Conservation (phyloP, 2,888 invertebrate genomes). For the Harmothoe impar region DNA sequence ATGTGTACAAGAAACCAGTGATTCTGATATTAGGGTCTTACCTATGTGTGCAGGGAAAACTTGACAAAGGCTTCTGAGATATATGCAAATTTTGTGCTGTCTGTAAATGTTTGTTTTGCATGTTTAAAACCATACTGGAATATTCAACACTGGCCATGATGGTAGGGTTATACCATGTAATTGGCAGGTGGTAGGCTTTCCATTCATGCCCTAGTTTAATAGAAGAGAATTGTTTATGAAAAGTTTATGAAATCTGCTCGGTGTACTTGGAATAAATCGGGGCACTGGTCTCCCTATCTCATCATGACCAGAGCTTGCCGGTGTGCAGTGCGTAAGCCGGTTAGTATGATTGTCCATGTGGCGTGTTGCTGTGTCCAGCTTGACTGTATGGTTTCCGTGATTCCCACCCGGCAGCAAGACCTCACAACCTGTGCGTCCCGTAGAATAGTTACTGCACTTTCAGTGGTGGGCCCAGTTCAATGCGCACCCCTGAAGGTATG, state of each 20-base stretch:
- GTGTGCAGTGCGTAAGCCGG: too few species aligned
- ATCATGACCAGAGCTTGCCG: too few species aligned
- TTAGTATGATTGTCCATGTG: background rate
- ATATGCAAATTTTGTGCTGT: constrained; percentile 30
- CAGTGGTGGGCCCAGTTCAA: background rate
- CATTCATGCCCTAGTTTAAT: too few species aligned
- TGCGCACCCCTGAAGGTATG: background rate
- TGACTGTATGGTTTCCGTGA: constrained; percentile 1
- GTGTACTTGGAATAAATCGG: too few species aligned
- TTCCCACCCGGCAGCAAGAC: constrained; percentile 14
- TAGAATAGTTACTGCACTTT: background rate
- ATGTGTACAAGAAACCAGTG: constrained; percentile 11
- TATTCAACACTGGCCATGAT: too few species aligned
- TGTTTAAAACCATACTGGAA: background rate
- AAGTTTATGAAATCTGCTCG: too few species aligned
- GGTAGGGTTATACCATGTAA: too few species aligned
- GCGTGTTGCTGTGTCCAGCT: background rate
- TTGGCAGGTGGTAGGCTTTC: too few species aligned
- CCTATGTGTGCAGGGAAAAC: constrained; percentile 27
- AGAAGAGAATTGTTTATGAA: too few species aligned
- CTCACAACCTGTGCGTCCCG: background rate
- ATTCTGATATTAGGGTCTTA: constrained; percentile 3
- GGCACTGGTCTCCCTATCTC: too few species aligned
- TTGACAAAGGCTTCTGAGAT: background rate
- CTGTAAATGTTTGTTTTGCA: constrained; percentile 13